Evolutionary conservation across 2,113 vertebrate genomes (phyloP).

Genomic region (Apteryx mantelli): DNA sequence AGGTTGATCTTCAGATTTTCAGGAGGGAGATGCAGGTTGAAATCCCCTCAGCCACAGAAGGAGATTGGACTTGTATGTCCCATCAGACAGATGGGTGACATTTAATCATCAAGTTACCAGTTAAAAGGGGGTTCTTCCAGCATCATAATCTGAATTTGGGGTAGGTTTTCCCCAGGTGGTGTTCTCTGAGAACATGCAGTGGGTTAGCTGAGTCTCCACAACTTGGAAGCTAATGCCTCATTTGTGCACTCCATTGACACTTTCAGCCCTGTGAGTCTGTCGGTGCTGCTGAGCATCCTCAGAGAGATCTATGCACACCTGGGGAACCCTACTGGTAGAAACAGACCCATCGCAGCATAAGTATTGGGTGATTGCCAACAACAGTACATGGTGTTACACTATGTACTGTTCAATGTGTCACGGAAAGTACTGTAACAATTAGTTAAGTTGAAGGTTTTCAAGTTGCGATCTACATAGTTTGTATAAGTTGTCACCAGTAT

Average conservation of each 20-base stretch:
- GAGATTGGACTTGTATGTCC: rapidly evolving
- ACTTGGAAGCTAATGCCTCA: background rate
- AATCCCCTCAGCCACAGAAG: background rate
- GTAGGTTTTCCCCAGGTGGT: background rate
- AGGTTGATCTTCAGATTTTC: background rate
- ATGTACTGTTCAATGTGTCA: background rate
- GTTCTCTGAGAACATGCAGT: background rate
- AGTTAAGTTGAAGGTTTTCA: background rate
- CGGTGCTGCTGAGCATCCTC: background rate
- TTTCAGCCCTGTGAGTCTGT: background rate
- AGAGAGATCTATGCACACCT: background rate
- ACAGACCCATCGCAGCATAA: background rate
- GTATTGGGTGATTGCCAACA: background rate
- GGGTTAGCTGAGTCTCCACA: background rate
- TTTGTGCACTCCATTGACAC: background rate
- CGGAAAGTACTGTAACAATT: background rate
- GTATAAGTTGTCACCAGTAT: background rate
- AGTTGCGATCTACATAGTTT: background rate
- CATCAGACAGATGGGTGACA: background rate
- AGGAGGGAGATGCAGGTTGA: background rate
- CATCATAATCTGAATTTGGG: background rate
- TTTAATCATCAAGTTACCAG: background rate
- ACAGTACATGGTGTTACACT: background rate
- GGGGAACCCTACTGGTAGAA: background rate
- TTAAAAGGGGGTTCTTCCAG: background rate